phyloP scores from a whole-genome alignment of 2,113 vertebrate genomes.

The Elephantulus edwardii region DNA sequence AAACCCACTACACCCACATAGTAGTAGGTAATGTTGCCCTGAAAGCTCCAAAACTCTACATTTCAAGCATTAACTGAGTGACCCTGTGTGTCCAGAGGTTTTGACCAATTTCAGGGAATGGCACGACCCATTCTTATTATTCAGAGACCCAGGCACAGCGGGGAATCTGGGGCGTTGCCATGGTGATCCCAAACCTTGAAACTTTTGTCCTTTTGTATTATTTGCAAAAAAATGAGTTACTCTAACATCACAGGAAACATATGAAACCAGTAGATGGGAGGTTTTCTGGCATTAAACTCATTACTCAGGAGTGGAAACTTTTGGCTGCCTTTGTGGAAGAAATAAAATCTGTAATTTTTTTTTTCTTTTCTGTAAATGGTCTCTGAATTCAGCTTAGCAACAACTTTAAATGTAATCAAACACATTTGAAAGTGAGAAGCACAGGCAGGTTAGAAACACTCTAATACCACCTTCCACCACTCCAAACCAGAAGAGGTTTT shows the following conservation, averaged over 20 bases:
- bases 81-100: neutral
- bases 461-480: neutral
- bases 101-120: neutral
- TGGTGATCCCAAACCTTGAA: constrained; percentile 68
- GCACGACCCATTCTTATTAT: neutral
- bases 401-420: neutral
- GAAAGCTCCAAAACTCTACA: neutral
- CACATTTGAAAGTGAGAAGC: neutral
- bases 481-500: neutral
- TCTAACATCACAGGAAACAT: neutral
- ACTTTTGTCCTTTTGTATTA: constrained; percentile 18
- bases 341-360: neutral
- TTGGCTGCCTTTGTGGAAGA: neutral
- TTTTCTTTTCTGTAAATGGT: neutral
- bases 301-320: neutral
- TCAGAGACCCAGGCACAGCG: neutral
- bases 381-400: neutral
- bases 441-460: neutral
- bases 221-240: constrained; percentile 57
- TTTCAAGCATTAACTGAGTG: neutral
- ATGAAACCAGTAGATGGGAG: neutral
- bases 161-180: constrained; percentile 47
- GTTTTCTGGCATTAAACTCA: constrained; percentile 24
- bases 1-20: neutral
- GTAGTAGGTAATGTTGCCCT: neutral